A percentile compares a stretch with the other conserved stretches of the same genome.
phyloP scores from a whole-genome alignment of 64 coral and sea anemone genomes.

The Trachythela sp. region DNA sequence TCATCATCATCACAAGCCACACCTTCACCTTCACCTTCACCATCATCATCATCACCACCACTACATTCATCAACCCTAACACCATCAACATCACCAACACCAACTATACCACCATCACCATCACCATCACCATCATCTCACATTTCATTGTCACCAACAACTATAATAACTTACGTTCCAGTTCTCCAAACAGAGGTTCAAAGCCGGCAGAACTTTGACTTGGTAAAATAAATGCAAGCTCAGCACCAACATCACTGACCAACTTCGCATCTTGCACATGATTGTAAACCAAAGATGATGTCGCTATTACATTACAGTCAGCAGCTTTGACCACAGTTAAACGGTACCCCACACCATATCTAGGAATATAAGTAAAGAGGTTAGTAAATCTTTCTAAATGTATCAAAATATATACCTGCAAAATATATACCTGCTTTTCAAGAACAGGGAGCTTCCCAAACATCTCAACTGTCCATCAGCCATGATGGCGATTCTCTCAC shows the following conservation, averaged over 20 bases:
- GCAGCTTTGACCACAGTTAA: slow-evolving; percentile 74
- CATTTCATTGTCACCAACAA: too few species aligned
- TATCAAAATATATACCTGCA: not conserved
- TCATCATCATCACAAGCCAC: not conserved
- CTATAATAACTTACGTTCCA: slow-evolving; percentile 92
- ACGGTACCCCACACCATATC: slow-evolving; percentile 83
- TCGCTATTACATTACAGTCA: slow-evolving; percentile 58
- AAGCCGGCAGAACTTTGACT: slow-evolving; percentile 62
- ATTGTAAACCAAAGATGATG: slow-evolving; percentile 56
- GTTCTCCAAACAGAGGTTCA: slow-evolving; percentile 70
- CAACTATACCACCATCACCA: not conserved
- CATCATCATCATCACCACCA: too few species aligned
- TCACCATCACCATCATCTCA: not conserved
- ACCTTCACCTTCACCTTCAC: too few species aligned
- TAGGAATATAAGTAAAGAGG: slow-evolving; percentile 10
- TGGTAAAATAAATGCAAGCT: slow-evolving; percentile 75
- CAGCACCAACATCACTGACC: slow-evolving; percentile 86
- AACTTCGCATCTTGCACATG: slow-evolving; percentile 65
- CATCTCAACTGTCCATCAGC: slow-evolving; percentile 91
- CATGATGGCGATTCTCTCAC: slow-evolving; percentile 97
- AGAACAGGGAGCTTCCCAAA: slow-evolving; percentile 81
- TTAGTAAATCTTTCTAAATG: not conserved
- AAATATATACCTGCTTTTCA: slow-evolving; percentile 76
- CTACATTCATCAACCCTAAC: too few species aligned
- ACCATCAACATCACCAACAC: too few species aligned